Base-by-base conservation (phyloP, 2,888 invertebrate species). In the Danaus chrysippus region DNA sequence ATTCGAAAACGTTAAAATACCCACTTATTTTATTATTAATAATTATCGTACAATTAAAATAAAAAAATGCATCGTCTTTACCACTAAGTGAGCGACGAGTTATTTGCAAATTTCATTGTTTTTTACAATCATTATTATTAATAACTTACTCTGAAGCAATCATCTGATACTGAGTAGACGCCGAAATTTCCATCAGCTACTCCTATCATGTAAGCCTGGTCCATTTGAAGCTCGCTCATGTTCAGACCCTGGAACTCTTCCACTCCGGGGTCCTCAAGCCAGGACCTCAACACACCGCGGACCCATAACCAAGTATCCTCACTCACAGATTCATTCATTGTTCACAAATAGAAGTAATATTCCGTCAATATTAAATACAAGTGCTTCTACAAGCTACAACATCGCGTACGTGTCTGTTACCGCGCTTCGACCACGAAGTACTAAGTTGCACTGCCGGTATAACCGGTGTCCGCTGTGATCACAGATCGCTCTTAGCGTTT, bases 81-180 rank as follows among this genome's bases (percentile, higher is more conserved):
- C 23, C 1, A 34, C 23, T 34, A 5, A 34, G 6, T 1, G 3
- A 34, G 6, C 23, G 6, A 5, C 23, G 23, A 34, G 23, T 34
- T 34, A 34, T 34, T 34, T 34, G 3, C 3, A 34, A 34, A 34
- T 6, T 34, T 34, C 3, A 23, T 3, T 23, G 3, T 3, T 23
- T 23, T 23, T 23, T 23, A 23, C 3, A 34, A 5, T 34, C 0
- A 34, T 34, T 34, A 34, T 5, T 34, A 34, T 34, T 34, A 11
- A 11, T 43, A 41, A 85, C 92, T 92, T 82, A 95, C 96, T 82
- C 92, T 88, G 75, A 93, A 92, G 75, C 96, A 96, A 73, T 95
- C 94, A 61, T 93, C 92, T 15, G 94, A 94, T 0, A 95, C 92
- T 19, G 92, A 87, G 75, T 95, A 95, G 5, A 95, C 83, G 75